These are phyloP conservation scores for Drosophila mimica DNA, from an alignment of 2,888 invertebrate genomes.

Conservation along the genomic window DNA sequence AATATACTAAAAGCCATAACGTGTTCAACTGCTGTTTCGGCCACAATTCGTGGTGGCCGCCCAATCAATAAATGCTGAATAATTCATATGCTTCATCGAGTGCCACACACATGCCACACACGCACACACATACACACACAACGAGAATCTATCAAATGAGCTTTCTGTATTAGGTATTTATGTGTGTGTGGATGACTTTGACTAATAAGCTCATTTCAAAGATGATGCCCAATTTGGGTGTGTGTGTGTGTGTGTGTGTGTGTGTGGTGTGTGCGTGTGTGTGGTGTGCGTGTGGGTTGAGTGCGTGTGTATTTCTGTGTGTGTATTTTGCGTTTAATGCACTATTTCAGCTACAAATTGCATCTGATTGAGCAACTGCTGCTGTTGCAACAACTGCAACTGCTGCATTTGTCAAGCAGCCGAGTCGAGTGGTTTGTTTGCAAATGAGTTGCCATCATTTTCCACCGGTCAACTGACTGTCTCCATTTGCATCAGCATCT, in stretches of 20 bases:
- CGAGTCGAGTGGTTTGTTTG: constrained; percentile 69
- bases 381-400: constrained; percentile 18
- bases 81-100: constrained; percentile 45
- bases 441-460: constrained; percentile 77
- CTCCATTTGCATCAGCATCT: constrained; percentile 19
- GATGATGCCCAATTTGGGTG: constrained; percentile 38
- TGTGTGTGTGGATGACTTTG: constrained; percentile 19
- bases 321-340: constrained; percentile 29
- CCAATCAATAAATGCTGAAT: constrained; percentile 50
- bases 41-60: constrained; percentile 12
- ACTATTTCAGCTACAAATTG: constrained; percentile 61
- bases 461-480: constrained; percentile 47
- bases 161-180: constrained; percentile 23
- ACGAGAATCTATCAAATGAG: constrained; percentile 40
- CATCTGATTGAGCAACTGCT: constrained; percentile 66
- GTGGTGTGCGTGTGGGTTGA: background rate
- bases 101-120: constrained; percentile 21
- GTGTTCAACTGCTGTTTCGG: constrained; percentile 18
- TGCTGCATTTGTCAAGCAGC: constrained; percentile 39
- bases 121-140: constrained; percentile 9
- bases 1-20: constrained; percentile 36
- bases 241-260: no score
- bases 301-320: background rate
- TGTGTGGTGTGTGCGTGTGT: background rate
- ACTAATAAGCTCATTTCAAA: constrained; percentile 44